phyloP scores from a whole-genome alignment of 92 coral and sea anemone genomes.

The Zoanthus gigantus region DNA sequence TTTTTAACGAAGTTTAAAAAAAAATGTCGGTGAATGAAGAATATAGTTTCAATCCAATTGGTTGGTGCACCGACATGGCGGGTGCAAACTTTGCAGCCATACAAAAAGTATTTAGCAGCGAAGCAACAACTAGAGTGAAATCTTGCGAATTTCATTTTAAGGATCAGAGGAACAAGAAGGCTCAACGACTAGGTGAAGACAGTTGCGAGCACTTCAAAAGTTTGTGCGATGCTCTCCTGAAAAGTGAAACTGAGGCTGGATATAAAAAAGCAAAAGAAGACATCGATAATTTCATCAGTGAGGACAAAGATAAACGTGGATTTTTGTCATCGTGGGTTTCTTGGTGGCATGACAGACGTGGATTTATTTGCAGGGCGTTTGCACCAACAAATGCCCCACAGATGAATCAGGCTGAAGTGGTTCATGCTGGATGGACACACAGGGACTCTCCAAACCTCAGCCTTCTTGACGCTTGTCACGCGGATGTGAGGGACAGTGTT shows the following conservation, averaged over 20 bases:
- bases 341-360: slow-evolving; percentile 74
- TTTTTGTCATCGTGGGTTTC: slow-evolving; percentile 59
- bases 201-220: slow-evolving; percentile 24
- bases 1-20: slow-evolving; percentile 15
- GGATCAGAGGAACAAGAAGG: slow-evolving; percentile 34
- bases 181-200: slow-evolving; percentile 22
- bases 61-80: slow-evolving; percentile 44
- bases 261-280: slow-evolving; percentile 39
- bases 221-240: slow-evolving; percentile 7
- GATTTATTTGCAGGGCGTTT: slow-evolving; percentile 69
- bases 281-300: slow-evolving; percentile 26
- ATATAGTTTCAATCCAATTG: slow-evolving; percentile 1
- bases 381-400: slow-evolving; percentile 55
- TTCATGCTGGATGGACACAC: slow-evolving; percentile 77
- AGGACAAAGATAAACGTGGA: background rate
- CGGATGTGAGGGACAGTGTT: slow-evolving; percentile 20
- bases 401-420: slow-evolving; percentile 77
- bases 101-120: slow-evolving; percentile 17
- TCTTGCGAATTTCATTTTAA: slow-evolving; percentile 48
- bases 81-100: slow-evolving; percentile 23
- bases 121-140: slow-evolving; percentile 1
- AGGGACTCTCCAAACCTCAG: slow-evolving; percentile 28
- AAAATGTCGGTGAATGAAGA: slow-evolving; percentile 5
- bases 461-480: slow-evolving; percentile 29
- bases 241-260: slow-evolving; percentile 27